A percentile compares a stretch with the other conserved stretches of the same genome.
Evolutionary conservation across 2,113 vertebrate species (phyloP).

Genomic region (Tachycineta bicolor): DNA sequence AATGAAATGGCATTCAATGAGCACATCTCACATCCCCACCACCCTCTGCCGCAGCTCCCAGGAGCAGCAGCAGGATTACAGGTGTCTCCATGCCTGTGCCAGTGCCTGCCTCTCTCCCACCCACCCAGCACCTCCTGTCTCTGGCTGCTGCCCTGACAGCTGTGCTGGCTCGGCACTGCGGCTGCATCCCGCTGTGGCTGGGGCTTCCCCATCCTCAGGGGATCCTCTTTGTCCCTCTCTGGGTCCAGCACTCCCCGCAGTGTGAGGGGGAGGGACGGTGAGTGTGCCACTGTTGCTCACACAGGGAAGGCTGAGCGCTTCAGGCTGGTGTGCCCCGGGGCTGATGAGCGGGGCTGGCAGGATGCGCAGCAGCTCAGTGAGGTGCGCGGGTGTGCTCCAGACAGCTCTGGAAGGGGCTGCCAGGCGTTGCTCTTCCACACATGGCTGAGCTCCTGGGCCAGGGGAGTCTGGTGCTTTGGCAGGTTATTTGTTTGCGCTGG

Average conservation of each 20-base stretch:
- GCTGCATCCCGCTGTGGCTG: fast-evolving
- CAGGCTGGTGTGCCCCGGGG: not conserved
- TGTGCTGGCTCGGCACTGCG: not conserved
- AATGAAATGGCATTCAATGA: not conserved
- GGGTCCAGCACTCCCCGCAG: not conserved
- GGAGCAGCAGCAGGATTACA: not conserved
- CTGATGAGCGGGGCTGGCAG: not conserved
- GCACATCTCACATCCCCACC: not conserved
- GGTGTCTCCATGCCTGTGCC: not conserved
- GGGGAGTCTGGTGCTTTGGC: not conserved
- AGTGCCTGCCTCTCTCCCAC: not conserved
- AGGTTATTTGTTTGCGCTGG: not conserved
- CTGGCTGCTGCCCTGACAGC: not conserved
- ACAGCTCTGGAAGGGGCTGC: not conserved
- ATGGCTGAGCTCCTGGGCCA: not conserved
- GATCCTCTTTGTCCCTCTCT: fast-evolving
- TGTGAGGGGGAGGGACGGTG: not conserved
- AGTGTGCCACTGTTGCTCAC: too few relatives aligned
- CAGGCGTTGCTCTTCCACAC: not conserved
- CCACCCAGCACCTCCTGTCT: too few relatives aligned
- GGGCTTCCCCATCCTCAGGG: not conserved
- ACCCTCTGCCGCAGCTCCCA: not conserved
- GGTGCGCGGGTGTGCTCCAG: not conserved
- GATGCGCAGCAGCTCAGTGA: not conserved
- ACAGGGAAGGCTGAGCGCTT: not conserved